Base-by-base conservation (phyloP, 2,113 vertebrate genomes). In the Odocoileus hemionus region DNA sequence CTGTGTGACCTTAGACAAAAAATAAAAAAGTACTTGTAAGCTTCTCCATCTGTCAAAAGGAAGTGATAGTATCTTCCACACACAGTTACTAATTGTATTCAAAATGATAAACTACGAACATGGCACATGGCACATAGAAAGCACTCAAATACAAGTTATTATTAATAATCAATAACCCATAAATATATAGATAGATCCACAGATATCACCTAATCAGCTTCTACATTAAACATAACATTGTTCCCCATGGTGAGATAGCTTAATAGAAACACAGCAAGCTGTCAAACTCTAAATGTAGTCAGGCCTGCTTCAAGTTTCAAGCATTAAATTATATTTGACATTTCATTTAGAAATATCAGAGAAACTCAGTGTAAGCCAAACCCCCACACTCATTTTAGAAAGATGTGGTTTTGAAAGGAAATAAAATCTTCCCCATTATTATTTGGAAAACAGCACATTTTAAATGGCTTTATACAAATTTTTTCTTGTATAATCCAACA, bases 311-410 rank as follows among this genome's bases (percentile, higher is more conserved):
- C 97, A 85, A 97, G 74, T 95, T 95, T 95, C 57, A 95, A 95
- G 91, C 96, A 95, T 33, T 95, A 94, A 98, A 91, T 96, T 98
- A 47, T 98, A 96, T 93, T 86, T 84, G 36, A 96, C 64, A 61
- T 80, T 96, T 98, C 50, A 89, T 86, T 97, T 95, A 86, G 97
- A 97, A 97, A 52, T 94, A 97, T 94, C 97, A 55, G 92, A 97
- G 50, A 93, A 92, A 96, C 47, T 92, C 85, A 86, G 92, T 88
- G 43, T 88, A 96, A 89, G 70, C 55, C 88, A 94, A 94, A 64
- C 70, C 91, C 55, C 67, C 79, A 92, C 88, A 89, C 95, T 74
- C 78, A 83, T 43, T 88, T 92, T 89, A 92, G 64, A 96, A 91
- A 95, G 89, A 93, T 28, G 33, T 43, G 14, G 1, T 70, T 97